phyloP scores from a whole-genome alignment of 2,797 vertebrate genomes.

The Hydrolagus colliei region DNA sequence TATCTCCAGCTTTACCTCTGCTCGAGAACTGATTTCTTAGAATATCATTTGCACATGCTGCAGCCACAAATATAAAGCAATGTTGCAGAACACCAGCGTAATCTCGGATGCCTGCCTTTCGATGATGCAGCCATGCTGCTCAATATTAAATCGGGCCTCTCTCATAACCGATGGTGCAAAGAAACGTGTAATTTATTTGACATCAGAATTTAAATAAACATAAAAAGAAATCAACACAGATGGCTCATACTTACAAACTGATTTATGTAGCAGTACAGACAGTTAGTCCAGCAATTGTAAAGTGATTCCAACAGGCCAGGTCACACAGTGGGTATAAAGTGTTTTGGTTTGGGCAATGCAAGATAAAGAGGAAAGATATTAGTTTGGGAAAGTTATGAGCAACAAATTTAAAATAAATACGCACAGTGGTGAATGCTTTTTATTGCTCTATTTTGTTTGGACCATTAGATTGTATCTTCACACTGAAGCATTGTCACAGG shows the following conservation, averaged over 20 bases:
- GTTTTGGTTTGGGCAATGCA: slow-evolving; percentile 5
- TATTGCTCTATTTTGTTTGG: not conserved
- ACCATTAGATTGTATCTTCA: slow-evolving; percentile 44
- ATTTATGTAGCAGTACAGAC: not conserved
- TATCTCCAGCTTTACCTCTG: not conserved
- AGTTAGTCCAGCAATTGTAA: slow-evolving; percentile 6
- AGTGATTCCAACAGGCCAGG: not conserved
- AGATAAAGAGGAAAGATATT: slow-evolving; percentile 20
- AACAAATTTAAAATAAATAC: slow-evolving; percentile 30
- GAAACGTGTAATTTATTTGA: slow-evolving; percentile 11
- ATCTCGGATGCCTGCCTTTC: not conserved
- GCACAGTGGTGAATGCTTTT: slow-evolving; percentile 25
- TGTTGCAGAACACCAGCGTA: slow-evolving; percentile 17
- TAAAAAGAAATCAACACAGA: slow-evolving; percentile 13
- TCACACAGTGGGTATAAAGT: not conserved
- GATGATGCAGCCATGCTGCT: not conserved
- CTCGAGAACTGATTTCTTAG: not conserved
- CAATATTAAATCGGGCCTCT: not conserved
- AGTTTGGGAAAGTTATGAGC: slow-evolving; percentile 29
- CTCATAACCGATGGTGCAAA: not conserved
- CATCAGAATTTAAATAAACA: not conserved
- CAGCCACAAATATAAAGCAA: slow-evolving; percentile 14
- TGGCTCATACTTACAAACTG: slow-evolving; percentile 26
- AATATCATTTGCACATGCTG: not conserved
- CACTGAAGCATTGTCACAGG: slow-evolving; percentile 62